Evolutionary conservation across 2,888 invertebrate genomes (phyloP), one percentile per base, ranked within the genome.

Genomic region (Mesoligia furuncula): DNA sequence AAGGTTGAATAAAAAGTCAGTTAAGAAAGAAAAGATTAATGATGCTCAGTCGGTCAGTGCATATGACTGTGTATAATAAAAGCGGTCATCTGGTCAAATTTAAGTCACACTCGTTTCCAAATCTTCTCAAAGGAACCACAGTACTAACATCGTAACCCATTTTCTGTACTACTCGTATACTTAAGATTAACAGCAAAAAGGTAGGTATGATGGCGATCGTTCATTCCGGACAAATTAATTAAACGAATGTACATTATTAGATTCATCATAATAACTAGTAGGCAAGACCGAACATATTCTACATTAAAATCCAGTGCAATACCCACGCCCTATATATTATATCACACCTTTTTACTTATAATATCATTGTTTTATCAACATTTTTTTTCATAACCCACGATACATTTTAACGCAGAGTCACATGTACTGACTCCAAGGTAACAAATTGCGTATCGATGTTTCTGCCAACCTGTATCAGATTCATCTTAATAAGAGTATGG

Each of bases 51-150:
- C 65, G 80, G 62, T 81, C 66, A 62, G 68, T 76, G 67, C 31
- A 42, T 88, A 87, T 75, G 73, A 80, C 70, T 84, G 79, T 84
- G 45, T 79, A 64, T 77, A 87, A 83, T 81, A 81, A 81, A 79
- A 79, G 42, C 42, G 48, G 64, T 77, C 87, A 77, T 81, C 79
- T 87, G 78, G 67, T 74, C 27, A 82, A 66, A 77, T 78, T 82
- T 42, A 45, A 75, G 72, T 79, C 62, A 6, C 74, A 59, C 67
- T 66, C 45, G 54, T 54, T 66, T 67, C 36, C 27, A 71, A 82
- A 72, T 79, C 51, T 59, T 64, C 2, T 6, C 59, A 77, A 54
- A 66, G 24, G 27, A 72, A 59, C 13, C n/a, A 39, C 31, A 4
- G 48, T 51, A 59, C 31, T 69, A 39, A 54, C 3, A 67, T 13